These are phyloP conservation scores for Prinia subflava DNA, from an alignment of 2,113 vertebrate species.

Conservation along the genomic window DNA sequence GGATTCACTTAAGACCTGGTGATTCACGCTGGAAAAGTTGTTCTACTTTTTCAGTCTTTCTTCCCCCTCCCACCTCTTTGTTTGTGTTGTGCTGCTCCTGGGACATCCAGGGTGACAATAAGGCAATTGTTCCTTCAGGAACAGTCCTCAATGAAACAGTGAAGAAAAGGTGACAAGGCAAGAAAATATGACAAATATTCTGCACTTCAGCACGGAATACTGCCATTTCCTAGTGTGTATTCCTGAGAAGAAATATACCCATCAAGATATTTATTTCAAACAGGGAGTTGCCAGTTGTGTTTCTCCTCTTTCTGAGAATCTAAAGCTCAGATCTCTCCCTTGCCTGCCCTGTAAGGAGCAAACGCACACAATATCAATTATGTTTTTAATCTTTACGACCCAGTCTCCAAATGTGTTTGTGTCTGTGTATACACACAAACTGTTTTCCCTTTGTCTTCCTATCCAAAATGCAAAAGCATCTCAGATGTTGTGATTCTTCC, in stretches of 20 bases:
- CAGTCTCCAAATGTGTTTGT: conserved; percentile 35
- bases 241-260: conserved; percentile 47
- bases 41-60: background rate
- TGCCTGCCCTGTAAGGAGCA: conserved; percentile 30
- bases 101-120: conserved; percentile 49
- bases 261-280: conserved; percentile 60
- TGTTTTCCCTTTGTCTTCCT: conserved; percentile 64
- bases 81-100: conserved; percentile 34
- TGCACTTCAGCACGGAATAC: background rate
- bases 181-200: conserved; percentile 54
- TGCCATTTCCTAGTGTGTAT: conserved; percentile 28
- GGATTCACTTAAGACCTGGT: background rate
- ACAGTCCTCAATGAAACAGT: conserved; percentile 3
- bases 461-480: conserved; percentile 65
- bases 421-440: conserved; percentile 7
- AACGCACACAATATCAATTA: conserved; percentile 63
- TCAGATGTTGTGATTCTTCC: conserved; percentile 63
- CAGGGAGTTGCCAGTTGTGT: conserved; percentile 21
- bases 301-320: conserved; percentile 39
- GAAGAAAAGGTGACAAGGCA: conserved; percentile 12
- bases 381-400: conserved; percentile 56
- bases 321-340: background rate
- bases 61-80: background rate
- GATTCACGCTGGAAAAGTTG: conserved; percentile 7
- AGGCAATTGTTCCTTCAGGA: conserved; percentile 60